Evolutionary conservation across 2,888 invertebrate species (phyloP).

Genomic region (Gortyna flavago): DNA sequence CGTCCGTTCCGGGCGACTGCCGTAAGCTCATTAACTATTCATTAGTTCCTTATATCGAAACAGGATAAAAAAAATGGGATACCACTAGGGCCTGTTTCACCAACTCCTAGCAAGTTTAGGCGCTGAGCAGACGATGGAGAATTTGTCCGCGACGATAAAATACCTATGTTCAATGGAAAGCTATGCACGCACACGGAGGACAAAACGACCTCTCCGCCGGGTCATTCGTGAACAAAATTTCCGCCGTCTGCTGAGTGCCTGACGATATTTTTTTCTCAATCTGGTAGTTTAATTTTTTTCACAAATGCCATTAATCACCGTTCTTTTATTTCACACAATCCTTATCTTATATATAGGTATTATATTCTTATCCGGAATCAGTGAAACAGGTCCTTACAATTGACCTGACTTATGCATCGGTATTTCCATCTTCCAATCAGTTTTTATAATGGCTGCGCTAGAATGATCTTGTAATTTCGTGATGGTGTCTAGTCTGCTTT

Average conservation of each 20-base stretch:
- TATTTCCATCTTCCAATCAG: background rate
- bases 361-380: background rate
- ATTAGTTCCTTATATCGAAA: conserved; percentile 10
- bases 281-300: background rate
- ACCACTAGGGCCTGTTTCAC: conserved; percentile 20
- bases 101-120: background rate
- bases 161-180: background rate
- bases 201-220: background rate
- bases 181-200: background rate
- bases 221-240: background rate
- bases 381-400: background rate
- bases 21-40: conserved; percentile 47
- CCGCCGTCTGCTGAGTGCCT: background rate
- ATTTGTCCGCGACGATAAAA: background rate
- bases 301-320: background rate
- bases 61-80: background rate
- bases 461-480: conserved; percentile 11
- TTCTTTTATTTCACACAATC: background rate
- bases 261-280: background rate
- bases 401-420: background rate
- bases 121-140: background rate
- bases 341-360: background rate
- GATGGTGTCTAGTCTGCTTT: background rate
- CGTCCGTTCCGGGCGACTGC: conserved; percentile 59
- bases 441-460: background rate